Base-by-base conservation (phyloP, 2,113 vertebrate genomes). In the Ploceus nigricollis region DNA sequence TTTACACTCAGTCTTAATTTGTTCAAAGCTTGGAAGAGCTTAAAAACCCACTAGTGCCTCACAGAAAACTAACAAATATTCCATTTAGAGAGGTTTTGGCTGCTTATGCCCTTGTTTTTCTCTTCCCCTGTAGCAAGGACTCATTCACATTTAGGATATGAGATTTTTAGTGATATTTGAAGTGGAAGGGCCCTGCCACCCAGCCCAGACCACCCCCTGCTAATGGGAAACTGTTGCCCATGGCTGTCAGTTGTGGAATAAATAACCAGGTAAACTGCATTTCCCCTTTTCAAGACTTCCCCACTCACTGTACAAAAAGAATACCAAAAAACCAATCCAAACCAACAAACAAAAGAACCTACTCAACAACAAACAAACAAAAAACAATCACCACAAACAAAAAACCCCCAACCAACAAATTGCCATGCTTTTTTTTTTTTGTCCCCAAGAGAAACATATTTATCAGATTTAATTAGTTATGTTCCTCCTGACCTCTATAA, bases 31-130 rank as follows among this genome's bases (percentile, higher is more conserved):
- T 78, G 80, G 77, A 96, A 82, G 92, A 91, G 80, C 73, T 94
- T 94, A 93, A 96, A 97, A 96, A 87, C 85, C 76, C 95, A 95
- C 92, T 48, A 66, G 87, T 89, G 90, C 82, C 82, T 95, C 88
- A 86, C 28, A 7, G 90, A 93, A 96, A 94, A 68, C 58, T 90
- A 91, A 95, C 75, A 95, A 95, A 94, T 96, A 91, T 91, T 96
- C 91, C 81, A 82, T 91, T 96, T 97, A 92, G 75, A 83, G 40
- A 86, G 22, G 83, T 68, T 96, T 92, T 44, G 66, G 45, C 58
- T 94, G 75, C 44, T 90, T 70, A 77, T 30, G 21, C 7, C 47
- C 42, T 63, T 88, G n/a, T 73, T 87, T 95, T 88, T 87, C 40
- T 30, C 23, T 89, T 85, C 16, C 53, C 33, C 23, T 4, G 1